Evolutionary conservation across 1,140 invertebrate genomes (phyloP), one percentile per base, ranked within the genome.

Genomic region (Bombus affinis): DNA sequence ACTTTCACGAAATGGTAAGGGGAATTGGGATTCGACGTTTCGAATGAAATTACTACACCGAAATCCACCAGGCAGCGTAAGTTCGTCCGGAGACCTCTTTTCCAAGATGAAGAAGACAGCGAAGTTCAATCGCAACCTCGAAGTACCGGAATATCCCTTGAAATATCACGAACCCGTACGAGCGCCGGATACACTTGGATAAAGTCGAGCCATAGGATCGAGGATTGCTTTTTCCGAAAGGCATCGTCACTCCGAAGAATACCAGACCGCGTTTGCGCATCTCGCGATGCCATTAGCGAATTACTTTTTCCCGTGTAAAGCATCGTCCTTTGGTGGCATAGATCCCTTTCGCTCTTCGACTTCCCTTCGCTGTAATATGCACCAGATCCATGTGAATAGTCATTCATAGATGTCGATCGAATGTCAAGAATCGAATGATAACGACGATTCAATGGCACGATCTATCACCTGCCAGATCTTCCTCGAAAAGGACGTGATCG

Each of bases 231-330:
- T 32, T 73, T 32, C 47, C 47, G 18, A 53, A 53, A 53, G 47
- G 47, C 47, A 53, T 53, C 47, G 47, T 53, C 53, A 32, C 70
- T 42, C 35, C 22, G 47, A 83, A 83, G 81, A 83, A 83, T 76
- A 35, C 42, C 15, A 28, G 42, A 35, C 71, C 35, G 70, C 70
- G 57, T 81, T 74, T 28, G n/a, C 39, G 57, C 57, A 75, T 22
- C 57, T 22, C 71, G 32, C 78, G 44, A 32, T 37, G 59, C 81
- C 81, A 83, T 83, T 83, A 83, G 81, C 62, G 74, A 75, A 83
- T 83, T 83, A 83, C 81, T 83, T 83, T 47, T 76, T 28, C 8
- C 42, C 37, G 15, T n/a, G 10, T 3, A 13, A 12, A 62, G 59
- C 59, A 28, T 62, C 59, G 28, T 62, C 28, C 59, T 62, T 62